A percentile compares a stretch with the other conserved stretches of the same genome.
phyloP scores from a whole-genome alignment of 2,797 vertebrate species.

The Loriculus beryllinus region DNA sequence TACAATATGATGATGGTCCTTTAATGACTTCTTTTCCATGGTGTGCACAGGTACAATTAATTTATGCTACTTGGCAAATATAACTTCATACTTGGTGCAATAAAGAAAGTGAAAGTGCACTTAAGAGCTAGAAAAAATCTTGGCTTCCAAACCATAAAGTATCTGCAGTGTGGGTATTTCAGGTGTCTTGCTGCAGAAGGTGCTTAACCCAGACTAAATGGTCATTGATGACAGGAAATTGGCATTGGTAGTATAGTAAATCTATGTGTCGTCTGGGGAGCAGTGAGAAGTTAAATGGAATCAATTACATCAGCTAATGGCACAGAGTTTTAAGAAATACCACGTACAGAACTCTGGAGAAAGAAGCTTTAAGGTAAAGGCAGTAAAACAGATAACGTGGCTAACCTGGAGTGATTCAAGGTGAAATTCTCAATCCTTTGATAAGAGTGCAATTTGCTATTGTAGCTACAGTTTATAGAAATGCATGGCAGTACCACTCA shows the following conservation, averaged over 20 bases:
- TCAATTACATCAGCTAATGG: not conserved
- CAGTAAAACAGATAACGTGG: not conserved
- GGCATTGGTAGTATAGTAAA: not conserved
- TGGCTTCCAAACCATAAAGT: slow-evolving; percentile 10
- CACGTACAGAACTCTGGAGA: not conserved
- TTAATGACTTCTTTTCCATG: not conserved
- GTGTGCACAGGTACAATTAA: not conserved
- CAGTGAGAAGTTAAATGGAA: not conserved
- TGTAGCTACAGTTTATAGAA: not conserved
- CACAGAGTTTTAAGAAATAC: not conserved
- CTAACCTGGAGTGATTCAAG: not conserved
- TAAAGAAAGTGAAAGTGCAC: slow-evolving; percentile 36
- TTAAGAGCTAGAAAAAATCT: slow-evolving; percentile 37
- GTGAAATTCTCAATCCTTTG: not conserved
- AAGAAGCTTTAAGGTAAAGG: not conserved
- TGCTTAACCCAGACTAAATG: not conserved
- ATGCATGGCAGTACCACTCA: not conserved
- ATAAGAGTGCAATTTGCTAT: fast-evolving
- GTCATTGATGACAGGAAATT: not conserved
- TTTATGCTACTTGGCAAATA: slow-evolving; percentile 31
- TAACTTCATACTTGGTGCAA: not conserved
- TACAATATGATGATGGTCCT: not conserved
- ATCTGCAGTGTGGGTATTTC: not conserved
- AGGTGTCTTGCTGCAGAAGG: not conserved
- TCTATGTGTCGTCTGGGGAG: not conserved